These are phyloP conservation scores for Pollenia amentaria DNA, from an alignment of 2,888 invertebrate species.

Conservation along the genomic window DNA sequence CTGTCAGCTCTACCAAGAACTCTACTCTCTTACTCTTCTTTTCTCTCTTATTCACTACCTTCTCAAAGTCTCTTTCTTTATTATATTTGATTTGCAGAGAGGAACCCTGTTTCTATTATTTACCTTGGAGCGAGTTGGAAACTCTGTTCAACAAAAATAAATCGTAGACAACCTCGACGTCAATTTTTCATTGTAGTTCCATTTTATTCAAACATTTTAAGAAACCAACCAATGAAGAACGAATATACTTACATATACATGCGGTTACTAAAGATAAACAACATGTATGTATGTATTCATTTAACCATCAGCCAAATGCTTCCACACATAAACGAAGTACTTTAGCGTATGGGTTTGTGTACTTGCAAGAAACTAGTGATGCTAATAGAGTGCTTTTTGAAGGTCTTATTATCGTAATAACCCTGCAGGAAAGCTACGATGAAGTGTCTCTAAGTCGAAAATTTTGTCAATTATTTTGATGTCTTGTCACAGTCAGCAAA, in stretches of 20 bases:
- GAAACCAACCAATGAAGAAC: slow-evolving; percentile 15
- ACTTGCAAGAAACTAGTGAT: slow-evolving; percentile 9
- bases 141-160: slow-evolving; percentile 40
- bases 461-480: too few relatives aligned
- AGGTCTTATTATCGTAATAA: too few relatives aligned
- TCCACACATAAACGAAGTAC: not conserved
- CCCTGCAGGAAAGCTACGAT: too few relatives aligned
- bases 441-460: too few relatives aligned
- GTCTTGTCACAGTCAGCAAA: too few relatives aligned
- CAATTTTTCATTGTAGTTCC: slow-evolving; percentile 59
- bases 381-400: not conserved
- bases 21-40: slow-evolving; percentile 13
- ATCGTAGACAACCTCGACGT: slow-evolving; percentile 42
- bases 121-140: slow-evolving; percentile 39
- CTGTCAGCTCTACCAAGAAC: not conserved
- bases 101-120: not conserved
- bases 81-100: not conserved
- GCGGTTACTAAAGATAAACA: slow-evolving; percentile 38
- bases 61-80: not conserved
- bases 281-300: slow-evolving; percentile 46
- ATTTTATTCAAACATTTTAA: slow-evolving; percentile 52
- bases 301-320: slow-evolving; percentile 37
- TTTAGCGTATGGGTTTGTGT: not conserved
- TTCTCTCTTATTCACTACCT: not conserved
- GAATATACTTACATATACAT: slow-evolving; percentile 21